phyloP scores from a whole-genome alignment of 2,888 invertebrate species.

The Andrena praecox region DNA sequence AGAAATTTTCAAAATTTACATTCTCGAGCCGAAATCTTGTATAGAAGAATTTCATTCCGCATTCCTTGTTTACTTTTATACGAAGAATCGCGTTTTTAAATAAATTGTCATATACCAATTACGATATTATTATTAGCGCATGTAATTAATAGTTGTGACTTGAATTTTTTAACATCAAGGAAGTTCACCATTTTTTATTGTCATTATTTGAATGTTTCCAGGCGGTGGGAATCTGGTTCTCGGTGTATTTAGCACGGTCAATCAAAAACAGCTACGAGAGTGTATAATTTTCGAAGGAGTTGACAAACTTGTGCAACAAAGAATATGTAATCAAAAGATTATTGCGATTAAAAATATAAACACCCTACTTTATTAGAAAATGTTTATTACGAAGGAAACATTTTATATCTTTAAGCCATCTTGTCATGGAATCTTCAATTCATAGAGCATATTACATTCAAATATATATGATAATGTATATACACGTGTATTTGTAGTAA shows the following conservation, averaged over 20 bases:
- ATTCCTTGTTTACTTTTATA: too few relatives aligned
- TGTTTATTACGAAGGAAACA: background rate
- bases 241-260: constrained; percentile 87
- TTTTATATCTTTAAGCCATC: constrained; percentile 12
- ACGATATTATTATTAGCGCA: too few relatives aligned
- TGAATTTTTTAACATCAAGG: background rate
- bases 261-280: constrained; percentile 87
- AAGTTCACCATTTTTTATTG: background rate
- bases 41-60: too few relatives aligned
- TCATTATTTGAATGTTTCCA: constrained; percentile 66
- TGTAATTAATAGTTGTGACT: background rate
- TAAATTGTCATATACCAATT: too few relatives aligned
- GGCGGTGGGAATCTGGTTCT: constrained; percentile 87
- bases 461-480: background rate
- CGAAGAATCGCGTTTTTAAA: too few relatives aligned
- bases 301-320: background rate
- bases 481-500: background rate
- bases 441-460: background rate
- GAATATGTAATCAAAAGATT: background rate
- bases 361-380: background rate
- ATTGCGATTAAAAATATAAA: background rate
- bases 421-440: background rate
- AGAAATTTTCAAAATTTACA: too few relatives aligned
- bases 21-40: too few relatives aligned
- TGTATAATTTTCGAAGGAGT: constrained; percentile 74